These are phyloP conservation scores for Toxotes chatareus DNA, from an alignment of 2,113 vertebrate genomes.

Conservation along the genomic window DNA sequence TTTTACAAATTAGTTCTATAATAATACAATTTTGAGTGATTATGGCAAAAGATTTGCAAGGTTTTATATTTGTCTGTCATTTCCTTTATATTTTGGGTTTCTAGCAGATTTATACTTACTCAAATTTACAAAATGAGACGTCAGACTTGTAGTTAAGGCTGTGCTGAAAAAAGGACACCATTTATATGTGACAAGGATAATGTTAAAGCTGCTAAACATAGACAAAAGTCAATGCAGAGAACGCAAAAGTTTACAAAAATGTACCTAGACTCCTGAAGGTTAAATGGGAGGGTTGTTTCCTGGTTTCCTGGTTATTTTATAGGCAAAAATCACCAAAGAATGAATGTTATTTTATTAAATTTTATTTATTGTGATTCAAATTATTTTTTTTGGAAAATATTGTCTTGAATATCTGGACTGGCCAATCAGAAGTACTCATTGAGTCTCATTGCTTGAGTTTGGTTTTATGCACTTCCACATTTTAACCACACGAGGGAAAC, in stretches of 20 bases:
- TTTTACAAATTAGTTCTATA: too few species aligned
- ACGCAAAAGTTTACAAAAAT: background rate
- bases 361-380: background rate
- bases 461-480: slow-evolving; percentile 14
- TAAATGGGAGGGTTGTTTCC: too few species aligned
- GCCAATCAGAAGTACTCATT: background rate
- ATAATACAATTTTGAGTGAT: too few species aligned
- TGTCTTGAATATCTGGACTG: background rate
- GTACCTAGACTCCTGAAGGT: background rate
- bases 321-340: background rate
- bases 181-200: background rate
- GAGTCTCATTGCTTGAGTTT: too few species aligned
- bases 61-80: too few species aligned
- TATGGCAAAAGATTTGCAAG: too few species aligned
- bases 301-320: background rate
- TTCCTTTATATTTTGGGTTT: too few species aligned
- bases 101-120: too few species aligned
- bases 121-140: too few species aligned
- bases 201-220: too few species aligned
- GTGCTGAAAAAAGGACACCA: background rate
- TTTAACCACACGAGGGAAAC: slow-evolving; percentile 64
- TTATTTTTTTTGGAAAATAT: background rate
- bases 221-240: too few species aligned
- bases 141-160: too few species aligned
- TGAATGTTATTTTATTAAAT: background rate